Conservation (phyloP, 2,113 vertebrate species). For the Anarrhichthys ocellatus region DNA sequence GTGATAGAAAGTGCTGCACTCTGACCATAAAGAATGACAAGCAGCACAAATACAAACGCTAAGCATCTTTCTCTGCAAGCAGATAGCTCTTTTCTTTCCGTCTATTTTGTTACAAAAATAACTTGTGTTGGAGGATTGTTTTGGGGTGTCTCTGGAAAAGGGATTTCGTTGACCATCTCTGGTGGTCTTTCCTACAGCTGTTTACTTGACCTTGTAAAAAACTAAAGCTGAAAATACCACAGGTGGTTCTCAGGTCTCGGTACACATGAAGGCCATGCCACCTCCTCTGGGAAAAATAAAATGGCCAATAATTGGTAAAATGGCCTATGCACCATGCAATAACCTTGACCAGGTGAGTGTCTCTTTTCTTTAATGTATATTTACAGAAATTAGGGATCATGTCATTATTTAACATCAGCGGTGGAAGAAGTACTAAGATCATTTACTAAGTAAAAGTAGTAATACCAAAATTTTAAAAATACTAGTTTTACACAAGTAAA, state of each 20-base stretch:
- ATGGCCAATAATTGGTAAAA: background rate
- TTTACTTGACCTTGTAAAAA: slow-evolving; percentile 54
- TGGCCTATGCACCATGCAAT: background rate
- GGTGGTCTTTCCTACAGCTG: slow-evolving; percentile 45
- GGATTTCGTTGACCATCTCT: slow-evolving; percentile 36
- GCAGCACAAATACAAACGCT: slow-evolving; percentile 20
- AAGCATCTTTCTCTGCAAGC: background rate
- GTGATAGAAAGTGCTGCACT: slow-evolving; percentile 14
- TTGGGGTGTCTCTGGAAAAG: slow-evolving; percentile 40
- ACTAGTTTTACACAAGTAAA: too few species aligned
- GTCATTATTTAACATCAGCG: background rate
- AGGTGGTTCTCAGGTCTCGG: slow-evolving; percentile 35
- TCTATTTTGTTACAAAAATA: slow-evolving; percentile 23
- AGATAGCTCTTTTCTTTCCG: background rate
- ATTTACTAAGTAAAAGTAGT: too few species aligned
- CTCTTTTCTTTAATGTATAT: too few species aligned
- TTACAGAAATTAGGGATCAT: background rate
- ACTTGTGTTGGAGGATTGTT: slow-evolving; percentile 32
- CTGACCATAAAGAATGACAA: background rate
- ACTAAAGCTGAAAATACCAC: slow-evolving; percentile 15
- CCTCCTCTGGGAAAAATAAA: slow-evolving; percentile 10
- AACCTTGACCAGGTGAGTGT: background rate
- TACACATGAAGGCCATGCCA: slow-evolving; percentile 2
- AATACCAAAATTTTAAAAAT: too few species aligned
- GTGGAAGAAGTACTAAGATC: background rate